A percentile compares a stretch with the other conserved stretches of the same genome.
phyloP scores from a whole-genome alignment of 2,113 vertebrate genomes.

The Hippocampus guttulatus region DNA sequence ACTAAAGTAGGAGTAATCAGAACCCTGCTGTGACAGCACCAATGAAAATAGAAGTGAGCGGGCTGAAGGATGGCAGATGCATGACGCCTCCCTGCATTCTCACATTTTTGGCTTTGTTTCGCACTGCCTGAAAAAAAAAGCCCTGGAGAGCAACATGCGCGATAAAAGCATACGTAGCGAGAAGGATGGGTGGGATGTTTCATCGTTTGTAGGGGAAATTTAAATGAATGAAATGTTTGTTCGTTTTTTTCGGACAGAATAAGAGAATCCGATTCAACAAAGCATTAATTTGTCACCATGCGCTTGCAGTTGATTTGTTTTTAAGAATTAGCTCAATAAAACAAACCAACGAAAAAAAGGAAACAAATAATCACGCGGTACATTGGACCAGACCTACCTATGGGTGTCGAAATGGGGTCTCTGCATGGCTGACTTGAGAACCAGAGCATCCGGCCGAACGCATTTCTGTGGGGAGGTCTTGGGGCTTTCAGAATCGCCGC shows the following conservation, averaged over 20 bases:
- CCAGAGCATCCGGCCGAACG: constrained; percentile 82
- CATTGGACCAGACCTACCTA: constrained; percentile 74
- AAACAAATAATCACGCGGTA: background rate
- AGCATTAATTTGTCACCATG: no score
- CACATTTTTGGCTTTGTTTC: constrained; percentile 24
- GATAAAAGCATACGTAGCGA: constrained; percentile 8
- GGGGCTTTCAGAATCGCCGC: constrained; percentile 91
- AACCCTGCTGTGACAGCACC: constrained; percentile 36
- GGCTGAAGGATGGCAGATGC: constrained; percentile 14
- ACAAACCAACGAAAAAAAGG: no score
- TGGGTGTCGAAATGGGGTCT: constrained; percentile 86
- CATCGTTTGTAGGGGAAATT: background rate
- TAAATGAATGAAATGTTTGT: background rate
- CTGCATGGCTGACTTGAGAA: constrained; percentile 84
- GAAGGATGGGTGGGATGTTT: background rate
- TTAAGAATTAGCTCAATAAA: no score
- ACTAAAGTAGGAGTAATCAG: constrained; percentile 35
- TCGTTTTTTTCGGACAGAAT: no score
- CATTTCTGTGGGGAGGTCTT: constrained; percentile 86
- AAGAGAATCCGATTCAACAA: no score
- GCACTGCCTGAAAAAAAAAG: constrained; percentile 26
- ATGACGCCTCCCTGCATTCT: constrained; percentile 22
- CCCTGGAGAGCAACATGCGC: constrained; percentile 16
- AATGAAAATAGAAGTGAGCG: constrained; percentile 32
- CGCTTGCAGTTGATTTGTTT: no score